Base-by-base conservation (phyloP, 92 coral and sea anemone genomes). In the Epizoanthus fatuus region DNA sequence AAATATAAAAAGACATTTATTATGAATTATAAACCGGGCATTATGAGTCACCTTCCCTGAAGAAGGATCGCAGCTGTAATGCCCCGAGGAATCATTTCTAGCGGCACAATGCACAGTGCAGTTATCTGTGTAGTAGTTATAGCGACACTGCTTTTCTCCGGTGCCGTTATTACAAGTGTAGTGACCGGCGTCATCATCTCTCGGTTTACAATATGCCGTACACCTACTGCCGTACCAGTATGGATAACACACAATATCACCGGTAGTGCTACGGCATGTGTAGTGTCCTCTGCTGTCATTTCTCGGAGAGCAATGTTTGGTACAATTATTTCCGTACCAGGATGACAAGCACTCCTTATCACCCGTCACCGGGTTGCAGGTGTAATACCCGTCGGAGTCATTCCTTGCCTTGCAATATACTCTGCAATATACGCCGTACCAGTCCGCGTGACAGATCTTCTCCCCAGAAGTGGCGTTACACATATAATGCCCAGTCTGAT, bases 151-250 rank as follows among this genome's bases (percentile, higher is more conserved):
- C 65, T 87, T 81, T 42, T 63, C 74, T 4, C 97, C 97, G 22
- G 80, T 83, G 7, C 47, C 58, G 68, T 94, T 69, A 25, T 94
- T 86, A 68, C 98, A 95, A 17, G 84, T 52, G 74, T 93, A 95
- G 47, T 95, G 97, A 16, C 98, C 98, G 3, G 25, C 49, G 39
- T 59, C 87, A 20, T 87, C 95, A 84, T 95, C 93, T 74, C 94
- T 92, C 72, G 98, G 68, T 52, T 83, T 66, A 68, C 97, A 95
- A 58, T 95, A 71, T 5, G 67, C 81, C 63, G 86, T 79, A 74
- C 98, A 95, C 29, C 77, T 81, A 11, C 55, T 83, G 51, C 97
- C 95, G 78, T 83, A 93, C 98, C 98, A 95, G 92, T 87, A 72
- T 57, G 83, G 54, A 22, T 89, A 35, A 74, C 98, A 95, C 8